Evolutionary conservation across 2,113 vertebrate genomes (phyloP).

Genomic region (Arothron firmamentum): DNA sequence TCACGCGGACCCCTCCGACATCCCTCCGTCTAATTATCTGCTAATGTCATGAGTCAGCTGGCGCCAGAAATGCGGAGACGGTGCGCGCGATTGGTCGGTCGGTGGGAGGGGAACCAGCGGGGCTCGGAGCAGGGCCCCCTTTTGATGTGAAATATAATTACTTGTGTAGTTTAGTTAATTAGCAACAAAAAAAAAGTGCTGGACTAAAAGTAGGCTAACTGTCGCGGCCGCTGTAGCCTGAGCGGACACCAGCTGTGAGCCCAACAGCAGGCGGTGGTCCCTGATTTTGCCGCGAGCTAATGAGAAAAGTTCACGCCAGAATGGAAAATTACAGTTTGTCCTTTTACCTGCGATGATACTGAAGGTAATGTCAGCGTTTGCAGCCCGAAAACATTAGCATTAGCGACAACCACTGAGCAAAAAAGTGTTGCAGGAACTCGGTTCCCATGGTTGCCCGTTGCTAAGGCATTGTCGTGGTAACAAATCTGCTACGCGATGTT

Average conservation of each 20-base stretch:
- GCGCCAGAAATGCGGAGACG: conserved; percentile 36
- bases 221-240: conserved; percentile 45
- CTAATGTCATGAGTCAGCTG: conserved; percentile 66
- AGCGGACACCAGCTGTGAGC: conserved; percentile 37
- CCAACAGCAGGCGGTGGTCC: conserved; percentile 30
- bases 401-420: no score
- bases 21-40: conserved; percentile 64
- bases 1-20: conserved; percentile 20
- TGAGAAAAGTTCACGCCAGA: neutral
- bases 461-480: no score
- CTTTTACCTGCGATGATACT: neutral
- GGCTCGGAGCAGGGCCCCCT: conserved; percentile 67
- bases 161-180: conserved; percentile 73
- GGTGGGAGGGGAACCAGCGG: conserved; percentile 31
- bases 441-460: no score
- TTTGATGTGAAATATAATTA: conserved; percentile 83
- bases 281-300: conserved; percentile 15
- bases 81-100: conserved; percentile 8
- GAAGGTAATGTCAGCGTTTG: no score
- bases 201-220: conserved; percentile 62
- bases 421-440: no score
- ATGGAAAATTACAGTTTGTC: neutral
- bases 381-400: no score
- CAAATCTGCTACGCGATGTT: no score
- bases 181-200: conserved; percentile 69